Evolutionary conservation across 2,888 invertebrate genomes (phyloP), one percentile per base, ranked within the genome.

Genomic region (Synanthedon tipuliformis): DNA sequence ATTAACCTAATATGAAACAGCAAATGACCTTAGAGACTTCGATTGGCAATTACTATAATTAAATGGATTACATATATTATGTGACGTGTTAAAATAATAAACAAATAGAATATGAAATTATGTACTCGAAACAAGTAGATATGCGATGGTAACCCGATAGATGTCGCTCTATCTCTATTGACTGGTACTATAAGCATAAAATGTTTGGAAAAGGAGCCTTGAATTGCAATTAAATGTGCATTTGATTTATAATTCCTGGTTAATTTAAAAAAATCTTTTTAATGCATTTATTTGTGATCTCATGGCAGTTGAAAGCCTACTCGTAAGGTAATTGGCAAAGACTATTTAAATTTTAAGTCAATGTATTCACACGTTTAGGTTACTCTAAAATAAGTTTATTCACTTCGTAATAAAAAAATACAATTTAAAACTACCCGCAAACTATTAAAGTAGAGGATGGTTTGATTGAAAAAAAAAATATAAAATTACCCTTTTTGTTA

Each of bases 251-350:
- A 59, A 65, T 67, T 69, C 69, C 67, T 70, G 61, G 73, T 71
- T 66, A 59, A 69, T 45, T 59, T 57, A 16, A 61, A 61, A 61
- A 69, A 64, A 66, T 34, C 8, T 34, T 34, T 34, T 34, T 10
- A 34, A 72, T 82, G 85, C 85, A 85, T 86, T 85, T 85, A 84
- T 72, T 76, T 75, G 73, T 82, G 86, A 85, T 86, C 85, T 86
- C 86, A 85, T 63, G 64, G 69, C 69, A 68, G 65, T 69, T 63
- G 60, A 67, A 64, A 60, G 61, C 62, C 54, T 56, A 61, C 57
- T 59, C 54, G 57, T 65, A 64, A 63, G 62, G 61, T 52, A 55
- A 53, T 59, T 57, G 55, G 58, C 55, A 52, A 54, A 56, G 55
- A 56, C 55, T 55, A 53, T 48, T 53, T 55, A 54, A 51, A 27